Evolutionary conservation across 1,140 invertebrate species (phyloP), one percentile per base, ranked within the genome.

Genomic region (Caenorhabditis latens): DNA sequence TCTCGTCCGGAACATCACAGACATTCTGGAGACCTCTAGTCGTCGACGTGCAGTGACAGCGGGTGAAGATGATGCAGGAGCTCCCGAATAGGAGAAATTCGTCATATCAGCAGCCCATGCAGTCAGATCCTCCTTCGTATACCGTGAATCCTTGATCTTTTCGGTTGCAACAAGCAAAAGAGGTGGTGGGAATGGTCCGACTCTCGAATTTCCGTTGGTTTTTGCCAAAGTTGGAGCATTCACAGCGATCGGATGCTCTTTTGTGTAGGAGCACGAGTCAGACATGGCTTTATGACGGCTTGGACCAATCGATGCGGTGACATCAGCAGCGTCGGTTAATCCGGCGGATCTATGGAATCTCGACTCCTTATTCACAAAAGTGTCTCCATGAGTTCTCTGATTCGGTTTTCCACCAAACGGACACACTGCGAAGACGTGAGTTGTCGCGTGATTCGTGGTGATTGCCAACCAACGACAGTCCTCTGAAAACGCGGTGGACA

Each of bases 381-480:
- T 95, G 84, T 96, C 96, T 55, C 96, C 96, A 93, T 99, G 98
- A 11, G 98, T 99, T 87, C 98, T 94, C 43, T 97, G 95, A 85
- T 95, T 96, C 71, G 96, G 95, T 83, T 95, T 94, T 87, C 94
- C 98, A 88, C 98, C 98, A 93, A 99, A 99, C n/a, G 97, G 96
- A 40, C 96, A 97, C 13, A 99, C 95, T 1, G 98, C 97, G 94
- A 99, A 99, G 65, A 99, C 95, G 93, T 99, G 98, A 21, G 97
- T 98, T 3, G 98, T 99, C 85, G 97, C 98, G 88, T 98, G 95
- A 89, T 98, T 94, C 8, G 98, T 98, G 42, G 96, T 96, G 1
- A 99, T 95, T 19, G 97, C 96, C 13, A 97, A 95, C 98, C 98
- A 99, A 79, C 98, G 95, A 61, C 96, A 96, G 93, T 99, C 98